phyloP scores from a whole-genome alignment of 2,888 invertebrate species.

The Nezara viridula region DNA sequence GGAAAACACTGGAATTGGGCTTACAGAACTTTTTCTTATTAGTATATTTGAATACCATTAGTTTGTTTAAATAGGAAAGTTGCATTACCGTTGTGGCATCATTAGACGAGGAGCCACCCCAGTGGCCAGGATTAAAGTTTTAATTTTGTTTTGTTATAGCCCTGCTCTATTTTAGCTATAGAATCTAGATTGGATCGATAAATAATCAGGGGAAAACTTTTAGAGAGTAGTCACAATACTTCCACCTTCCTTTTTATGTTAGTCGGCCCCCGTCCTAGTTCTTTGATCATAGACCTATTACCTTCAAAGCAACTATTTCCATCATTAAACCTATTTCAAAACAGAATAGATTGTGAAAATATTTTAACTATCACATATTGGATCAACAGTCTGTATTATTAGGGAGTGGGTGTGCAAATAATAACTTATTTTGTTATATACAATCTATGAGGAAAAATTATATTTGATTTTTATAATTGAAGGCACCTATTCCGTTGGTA shows the following conservation, averaged over 20 bases:
- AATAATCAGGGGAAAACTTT: slow-evolving; percentile 15
- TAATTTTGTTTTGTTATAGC: not conserved
- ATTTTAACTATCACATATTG: too few species aligned
- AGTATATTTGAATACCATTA: too few species aligned
- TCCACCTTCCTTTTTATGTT: not conserved
- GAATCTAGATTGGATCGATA: not conserved
- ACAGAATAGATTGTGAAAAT: not conserved
- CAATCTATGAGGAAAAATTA: too few species aligned
- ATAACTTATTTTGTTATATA: too few species aligned
- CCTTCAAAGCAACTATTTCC: not conserved
- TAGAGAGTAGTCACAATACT: not conserved
- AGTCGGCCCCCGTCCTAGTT: not conserved
- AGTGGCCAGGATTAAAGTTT: not conserved
- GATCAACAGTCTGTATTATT: too few species aligned
- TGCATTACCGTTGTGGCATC: too few species aligned
- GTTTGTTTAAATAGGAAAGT: too few species aligned
- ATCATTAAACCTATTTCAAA: not conserved
- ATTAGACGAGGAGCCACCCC: not conserved
- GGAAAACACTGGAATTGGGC: too few species aligned
- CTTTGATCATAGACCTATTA: slow-evolving; percentile 7
- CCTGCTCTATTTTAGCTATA: not conserved
- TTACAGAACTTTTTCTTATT: too few species aligned
- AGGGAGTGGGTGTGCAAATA: too few species aligned
- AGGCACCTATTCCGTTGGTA: too few species aligned
- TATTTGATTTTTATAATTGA: too few species aligned